These are phyloP conservation scores for Luffia ferchaultella DNA, from an alignment of 2,888 invertebrate species.

Conservation along the genomic window DNA sequence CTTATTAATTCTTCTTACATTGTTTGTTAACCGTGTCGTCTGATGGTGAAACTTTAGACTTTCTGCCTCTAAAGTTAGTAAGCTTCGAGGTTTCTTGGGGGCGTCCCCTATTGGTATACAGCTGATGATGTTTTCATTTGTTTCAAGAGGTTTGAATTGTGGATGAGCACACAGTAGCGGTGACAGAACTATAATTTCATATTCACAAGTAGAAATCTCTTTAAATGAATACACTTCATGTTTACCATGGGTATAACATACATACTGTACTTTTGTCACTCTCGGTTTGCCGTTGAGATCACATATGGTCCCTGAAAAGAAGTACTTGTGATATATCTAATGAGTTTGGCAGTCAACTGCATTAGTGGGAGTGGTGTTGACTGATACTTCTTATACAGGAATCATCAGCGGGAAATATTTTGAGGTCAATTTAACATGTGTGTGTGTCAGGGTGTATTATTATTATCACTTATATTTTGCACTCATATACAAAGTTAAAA, in stretches of 20 bases:
- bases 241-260: conserved; percentile 88
- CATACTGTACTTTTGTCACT: conserved; percentile 82
- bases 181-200: conserved; percentile 90
- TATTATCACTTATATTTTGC: not conserved
- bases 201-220: conserved; percentile 93
- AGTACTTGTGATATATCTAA: not conserved
- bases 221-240: conserved; percentile 93
- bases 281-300: conserved; percentile 89
- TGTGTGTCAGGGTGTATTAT: too few relatives aligned
- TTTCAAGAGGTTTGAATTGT: conserved; percentile 81
- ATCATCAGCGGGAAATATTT: too few relatives aligned
- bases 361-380: too few relatives aligned
- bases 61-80: conserved; percentile 76
- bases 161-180: conserved; percentile 90
- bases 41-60: conserved; percentile 74
- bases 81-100: conserved; percentile 75
- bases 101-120: conserved; percentile 74
- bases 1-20: conserved; percentile 26
- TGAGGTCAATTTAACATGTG: too few relatives aligned
- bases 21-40: conserved; percentile 37
- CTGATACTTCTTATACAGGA: too few relatives aligned
- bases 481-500: not conserved
- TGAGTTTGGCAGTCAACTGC: too few relatives aligned
- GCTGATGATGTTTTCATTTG: conserved; percentile 78
- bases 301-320: conserved; percentile 77